Conservation (phyloP, 2,888 invertebrate genomes). For the Plagiodera versicolora region DNA sequence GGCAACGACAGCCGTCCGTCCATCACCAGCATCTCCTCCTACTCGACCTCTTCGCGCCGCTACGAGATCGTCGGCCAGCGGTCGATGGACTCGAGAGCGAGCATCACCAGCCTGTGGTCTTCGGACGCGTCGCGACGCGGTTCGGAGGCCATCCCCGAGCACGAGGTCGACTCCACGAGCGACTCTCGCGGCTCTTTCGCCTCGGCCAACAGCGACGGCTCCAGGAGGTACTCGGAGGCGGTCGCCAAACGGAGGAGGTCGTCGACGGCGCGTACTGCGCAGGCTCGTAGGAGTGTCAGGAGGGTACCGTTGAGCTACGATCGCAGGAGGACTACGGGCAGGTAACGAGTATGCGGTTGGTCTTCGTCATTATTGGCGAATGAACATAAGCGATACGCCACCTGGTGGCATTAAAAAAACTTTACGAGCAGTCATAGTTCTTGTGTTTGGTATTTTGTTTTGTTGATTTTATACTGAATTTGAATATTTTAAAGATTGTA, state of each 20-base stretch:
- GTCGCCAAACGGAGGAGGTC: slow-evolving; percentile 47
- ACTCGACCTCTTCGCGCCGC: slow-evolving; percentile 52
- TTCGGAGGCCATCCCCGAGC: slow-evolving; percentile 55
- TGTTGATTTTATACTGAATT: too few relatives aligned
- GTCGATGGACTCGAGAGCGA: slow-evolving; percentile 54
- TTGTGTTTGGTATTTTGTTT: too few relatives aligned
- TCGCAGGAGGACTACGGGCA: slow-evolving; percentile 65
- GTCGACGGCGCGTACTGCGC: slow-evolving; percentile 46
- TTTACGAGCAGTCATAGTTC: too few relatives aligned
- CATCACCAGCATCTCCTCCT: slow-evolving; percentile 54
- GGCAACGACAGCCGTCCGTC: slow-evolving; percentile 53
- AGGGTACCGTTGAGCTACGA: slow-evolving; percentile 60
- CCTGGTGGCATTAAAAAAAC: too few relatives aligned
- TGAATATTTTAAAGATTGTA: too few relatives aligned
- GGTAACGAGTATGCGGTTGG: too few relatives aligned
- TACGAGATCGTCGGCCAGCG: slow-evolving; percentile 51
- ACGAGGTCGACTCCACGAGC: slow-evolving; percentile 45
- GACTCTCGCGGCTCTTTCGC: slow-evolving; percentile 49
- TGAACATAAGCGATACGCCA: too few relatives aligned
- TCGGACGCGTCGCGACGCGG: slow-evolving; percentile 42
- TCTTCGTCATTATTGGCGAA: too few relatives aligned
- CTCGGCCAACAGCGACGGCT: slow-evolving; percentile 48
- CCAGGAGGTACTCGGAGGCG: slow-evolving; percentile 49
- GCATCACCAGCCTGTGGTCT: slow-evolving; percentile 53
- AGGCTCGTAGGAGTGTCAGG: slow-evolving; percentile 56